Conservation (phyloP, 2,113 vertebrate genomes). For the Tonatia bakeri region DNA sequence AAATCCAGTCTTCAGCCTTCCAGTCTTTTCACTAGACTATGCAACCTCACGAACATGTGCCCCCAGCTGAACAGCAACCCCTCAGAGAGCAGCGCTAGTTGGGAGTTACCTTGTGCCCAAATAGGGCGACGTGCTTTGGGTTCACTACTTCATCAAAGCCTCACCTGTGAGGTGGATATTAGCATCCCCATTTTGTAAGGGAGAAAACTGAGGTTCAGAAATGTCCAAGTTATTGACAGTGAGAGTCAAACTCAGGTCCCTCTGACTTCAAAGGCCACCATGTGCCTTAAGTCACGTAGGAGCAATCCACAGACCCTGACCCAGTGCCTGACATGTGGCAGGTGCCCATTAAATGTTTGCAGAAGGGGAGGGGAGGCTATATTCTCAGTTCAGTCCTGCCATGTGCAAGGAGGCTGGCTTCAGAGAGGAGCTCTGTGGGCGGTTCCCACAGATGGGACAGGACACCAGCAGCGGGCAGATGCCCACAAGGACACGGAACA, state of each 20-base stretch:
- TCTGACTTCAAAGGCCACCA: slow-evolving; percentile 40
- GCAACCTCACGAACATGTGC: neutral
- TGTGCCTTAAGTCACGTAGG: slow-evolving; percentile 1
- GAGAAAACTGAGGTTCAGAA: slow-evolving; percentile 32
- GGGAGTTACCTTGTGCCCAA: neutral
- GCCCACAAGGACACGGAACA: neutral
- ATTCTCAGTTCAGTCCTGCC: neutral
- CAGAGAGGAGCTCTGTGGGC: neutral
- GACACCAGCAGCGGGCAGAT: neutral
- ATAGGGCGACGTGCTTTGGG: neutral
- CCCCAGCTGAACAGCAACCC: neutral
- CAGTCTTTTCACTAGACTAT: neutral
- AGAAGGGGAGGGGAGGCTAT: neutral
- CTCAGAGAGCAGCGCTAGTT: neutral
- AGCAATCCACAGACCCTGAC: neutral
- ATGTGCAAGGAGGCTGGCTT: neutral
- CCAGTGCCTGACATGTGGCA: neutral
- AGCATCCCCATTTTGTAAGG: neutral
- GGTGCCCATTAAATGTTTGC: neutral
- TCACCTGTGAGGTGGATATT: neutral
- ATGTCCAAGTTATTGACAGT: neutral
- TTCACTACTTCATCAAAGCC: neutral
- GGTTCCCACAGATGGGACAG: neutral
- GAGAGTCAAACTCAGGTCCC: neutral
- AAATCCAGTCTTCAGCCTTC: neutral